phyloP scores from a whole-genome alignment of 2,113 vertebrate species.

The Hemichromis elongatus region DNA sequence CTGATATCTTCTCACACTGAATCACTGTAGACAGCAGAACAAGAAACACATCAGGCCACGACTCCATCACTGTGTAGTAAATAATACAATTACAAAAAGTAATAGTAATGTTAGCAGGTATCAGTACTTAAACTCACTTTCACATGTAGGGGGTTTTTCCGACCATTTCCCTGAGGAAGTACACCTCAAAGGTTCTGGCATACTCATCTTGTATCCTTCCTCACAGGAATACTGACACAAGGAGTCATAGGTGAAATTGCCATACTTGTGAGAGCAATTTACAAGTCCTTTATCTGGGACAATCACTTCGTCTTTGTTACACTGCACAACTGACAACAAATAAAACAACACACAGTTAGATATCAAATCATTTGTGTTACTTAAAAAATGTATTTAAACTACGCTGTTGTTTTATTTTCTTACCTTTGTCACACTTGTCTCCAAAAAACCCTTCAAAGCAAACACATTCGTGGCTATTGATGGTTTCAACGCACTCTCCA shows the following conservation, averaged over 20 bases:
- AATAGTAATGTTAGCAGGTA: no score
- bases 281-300: conserved; percentile 42
- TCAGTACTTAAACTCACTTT: conserved; percentile 64
- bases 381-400: background rate
- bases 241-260: conserved; percentile 63
- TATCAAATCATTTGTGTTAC: fast-evolving
- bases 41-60: background rate
- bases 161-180: conserved; percentile 69
- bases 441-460: conserved; percentile 84
- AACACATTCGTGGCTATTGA: background rate
- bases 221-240: conserved; percentile 74
- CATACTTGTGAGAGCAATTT: conserved; percentile 55
- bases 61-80: background rate
- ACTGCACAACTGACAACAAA: conserved; percentile 58
- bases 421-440: conserved; percentile 77
- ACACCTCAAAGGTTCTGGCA: conserved; percentile 60
- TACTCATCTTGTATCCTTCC: conserved; percentile 69
- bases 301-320: conserved; percentile 35
- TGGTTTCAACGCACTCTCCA: conserved; percentile 55
- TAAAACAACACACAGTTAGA: background rate
- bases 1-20: no score
- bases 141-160: conserved; percentile 68
- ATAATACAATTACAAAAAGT: background rate
- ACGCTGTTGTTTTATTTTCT: background rate
- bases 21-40: background rate